Percentiles rank a stretch among this genome's conserved stretches.
phyloP scores from a whole-genome alignment of 2,113 vertebrate species.

The Felis catus region DNA sequence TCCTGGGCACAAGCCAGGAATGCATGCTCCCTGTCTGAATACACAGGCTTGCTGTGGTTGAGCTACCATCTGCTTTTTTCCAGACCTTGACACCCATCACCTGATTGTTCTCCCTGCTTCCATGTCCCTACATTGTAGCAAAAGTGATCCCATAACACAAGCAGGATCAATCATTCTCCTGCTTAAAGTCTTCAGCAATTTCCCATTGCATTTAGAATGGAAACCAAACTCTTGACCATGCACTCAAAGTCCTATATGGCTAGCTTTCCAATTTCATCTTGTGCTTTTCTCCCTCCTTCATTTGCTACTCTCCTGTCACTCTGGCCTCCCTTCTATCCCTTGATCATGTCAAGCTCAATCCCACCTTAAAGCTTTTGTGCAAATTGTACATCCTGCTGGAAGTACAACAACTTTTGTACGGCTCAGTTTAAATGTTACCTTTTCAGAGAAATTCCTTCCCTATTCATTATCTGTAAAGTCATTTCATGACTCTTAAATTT shows the following conservation, averaged over 20 bases:
- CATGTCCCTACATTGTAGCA: not conserved
- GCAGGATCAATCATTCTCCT: not conserved
- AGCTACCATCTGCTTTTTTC: not conserved
- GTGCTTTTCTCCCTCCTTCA: accelerated
- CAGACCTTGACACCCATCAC: not conserved
- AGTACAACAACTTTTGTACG: not conserved
- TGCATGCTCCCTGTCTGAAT: not conserved
- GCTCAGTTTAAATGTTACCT: not conserved
- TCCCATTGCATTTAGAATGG: not conserved
- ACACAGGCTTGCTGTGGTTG: not conserved
- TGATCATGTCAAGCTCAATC: not conserved
- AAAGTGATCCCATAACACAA: not conserved
- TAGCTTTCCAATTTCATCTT: not conserved
- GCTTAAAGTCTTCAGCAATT: not conserved
- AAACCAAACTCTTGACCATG: not conserved
- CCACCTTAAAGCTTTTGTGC: not conserved
- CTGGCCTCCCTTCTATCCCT: not conserved
- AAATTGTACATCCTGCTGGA: not conserved
- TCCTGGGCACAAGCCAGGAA: not conserved
- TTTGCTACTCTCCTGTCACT: not conserved
- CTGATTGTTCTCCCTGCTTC: not conserved
- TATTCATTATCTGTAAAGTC: not conserved
- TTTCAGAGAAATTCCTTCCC: not conserved
- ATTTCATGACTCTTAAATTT: not conserved
- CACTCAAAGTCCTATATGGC: too few species aligned